A percentile compares a stretch with the other conserved stretches of the same genome.
Evolutionary conservation across 1,140 invertebrate genomes (phyloP).

Genomic region (Lordiphosa stackelbergi): DNA sequence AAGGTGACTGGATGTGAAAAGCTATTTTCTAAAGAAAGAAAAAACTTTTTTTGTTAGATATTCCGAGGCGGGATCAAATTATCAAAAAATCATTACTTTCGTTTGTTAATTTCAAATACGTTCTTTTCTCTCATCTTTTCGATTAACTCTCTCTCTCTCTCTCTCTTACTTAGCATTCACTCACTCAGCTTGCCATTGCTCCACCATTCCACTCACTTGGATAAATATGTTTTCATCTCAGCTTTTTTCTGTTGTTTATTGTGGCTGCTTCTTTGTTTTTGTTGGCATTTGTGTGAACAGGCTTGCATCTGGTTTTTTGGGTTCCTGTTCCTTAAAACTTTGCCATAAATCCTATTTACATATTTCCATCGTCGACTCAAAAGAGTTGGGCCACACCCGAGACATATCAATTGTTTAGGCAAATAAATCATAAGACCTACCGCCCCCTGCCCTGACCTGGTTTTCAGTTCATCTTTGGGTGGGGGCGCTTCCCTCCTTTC

Average conservation of each 20-base stretch:
- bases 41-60: too few species aligned
- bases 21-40: too few species aligned
- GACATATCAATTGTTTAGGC: conserved; percentile 54
- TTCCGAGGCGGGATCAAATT: too few species aligned
- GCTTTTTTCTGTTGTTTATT: not conserved
- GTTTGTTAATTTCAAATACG: too few species aligned
- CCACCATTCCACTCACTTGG: conserved; percentile 52
- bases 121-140: not conserved
- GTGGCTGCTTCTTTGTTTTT: conserved; percentile 25
- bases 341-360: conserved; percentile 71
- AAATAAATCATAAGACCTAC: conserved; percentile 67
- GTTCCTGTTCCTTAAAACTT: conserved; percentile 56
- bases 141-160: conserved; percentile 11
- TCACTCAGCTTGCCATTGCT: conserved; percentile 7
- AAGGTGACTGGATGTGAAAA: too few species aligned
- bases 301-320: conserved; percentile 22
- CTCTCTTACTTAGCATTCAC: not conserved
- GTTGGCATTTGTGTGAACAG: conserved; percentile 16
- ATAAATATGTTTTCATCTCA: conserved; percentile 64
- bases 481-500: conserved; percentile 18
- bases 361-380: conserved; percentile 56
- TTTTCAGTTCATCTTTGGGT: conserved; percentile 3
- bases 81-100: too few species aligned
- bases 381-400: conserved; percentile 38
- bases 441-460: conserved; percentile 21